Evolutionary conservation across 2,113 vertebrate species (phyloP), one percentile per base, ranked within the genome.

Genomic region (Paralichthys olivaceus): DNA sequence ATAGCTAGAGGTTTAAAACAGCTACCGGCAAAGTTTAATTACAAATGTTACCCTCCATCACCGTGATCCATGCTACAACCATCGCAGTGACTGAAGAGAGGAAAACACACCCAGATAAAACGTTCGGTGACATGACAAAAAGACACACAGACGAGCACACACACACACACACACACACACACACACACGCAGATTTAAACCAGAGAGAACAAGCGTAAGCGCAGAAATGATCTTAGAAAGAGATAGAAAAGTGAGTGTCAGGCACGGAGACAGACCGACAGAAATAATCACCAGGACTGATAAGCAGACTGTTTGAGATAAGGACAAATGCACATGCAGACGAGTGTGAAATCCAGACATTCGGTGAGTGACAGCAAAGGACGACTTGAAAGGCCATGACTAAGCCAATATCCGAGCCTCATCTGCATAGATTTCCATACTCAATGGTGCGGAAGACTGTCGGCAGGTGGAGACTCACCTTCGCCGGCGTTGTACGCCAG

Each of bases 401-500:
- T 70, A 85, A 85, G 83, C 76, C 74, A 54, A 77, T 62, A 72
- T 65, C 34, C 77, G 2, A 23, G 28, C 61, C 59, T 80, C 62
- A 86, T 86, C 69, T 85, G 70, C 77, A 85, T 83, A 67, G 3
- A 83, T 77, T 70, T 78, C 51, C 79, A 76, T 77, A 22, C 29
- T 4, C 29, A 0, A 22, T 0, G 57, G 57, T 1, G 59, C 63
- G 9, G 68, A 19, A n/a, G 51, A 51, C 15, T 1, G 64, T 25
- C 17, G 2, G 64, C 56, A 28, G 75, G 85, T 59, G 45, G 55
- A 67, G 25, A 17, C 93, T 94, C 93, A 99, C 98, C 98, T 95
- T 98, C 97, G 23, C 96, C 96, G 1, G 96, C 95, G 8, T 92
- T 93, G 22, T 98, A 99, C 0, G 98, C 97, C 87, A 99, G 93